A percentile compares a stretch with the other conserved stretches of the same genome.
These are phyloP conservation scores for Nemapogon koenigi DNA, from an alignment of 2,888 invertebrate species.

Conservation along the genomic window DNA sequence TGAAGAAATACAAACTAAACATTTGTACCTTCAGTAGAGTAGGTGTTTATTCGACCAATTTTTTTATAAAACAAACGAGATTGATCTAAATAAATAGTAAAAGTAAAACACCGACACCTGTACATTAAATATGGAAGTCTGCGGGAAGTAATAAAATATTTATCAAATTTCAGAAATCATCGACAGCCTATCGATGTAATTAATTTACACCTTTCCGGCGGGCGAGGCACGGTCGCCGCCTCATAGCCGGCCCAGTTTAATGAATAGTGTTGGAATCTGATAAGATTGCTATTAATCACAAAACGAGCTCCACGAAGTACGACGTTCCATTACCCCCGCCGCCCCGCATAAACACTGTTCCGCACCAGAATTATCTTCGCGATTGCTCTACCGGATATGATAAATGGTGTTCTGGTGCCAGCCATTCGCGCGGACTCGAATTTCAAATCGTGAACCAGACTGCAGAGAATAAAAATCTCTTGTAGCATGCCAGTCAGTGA, in stretches of 20 bases:
- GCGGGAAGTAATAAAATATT: slow-evolving; percentile 16
- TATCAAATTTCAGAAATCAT: slow-evolving; percentile 14
- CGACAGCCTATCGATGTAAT: slow-evolving; percentile 38
- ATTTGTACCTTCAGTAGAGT: too few relatives aligned
- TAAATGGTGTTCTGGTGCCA: slow-evolving; percentile 22
- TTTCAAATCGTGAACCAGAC: too few relatives aligned
- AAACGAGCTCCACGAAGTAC: slow-evolving; percentile 29
- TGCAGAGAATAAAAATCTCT: too few relatives aligned
- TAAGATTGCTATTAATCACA: slow-evolving; percentile 49
- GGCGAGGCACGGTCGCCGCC: slow-evolving; percentile 19
- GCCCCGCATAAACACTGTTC: slow-evolving; percentile 7
- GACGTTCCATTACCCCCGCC: slow-evolving; percentile 28
- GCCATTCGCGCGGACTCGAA: slow-evolving; percentile 16
- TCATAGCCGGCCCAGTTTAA: slow-evolving; percentile 18
- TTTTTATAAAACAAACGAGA: too few relatives aligned
- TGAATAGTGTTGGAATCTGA: slow-evolving; percentile 42
- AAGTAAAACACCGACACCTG: too few relatives aligned
- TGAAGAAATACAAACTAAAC: too few relatives aligned
- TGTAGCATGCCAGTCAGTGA: too few relatives aligned
- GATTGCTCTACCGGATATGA: slow-evolving; percentile 21
- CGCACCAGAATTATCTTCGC: slow-evolving; percentile 18
- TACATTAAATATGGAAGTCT: too few relatives aligned
- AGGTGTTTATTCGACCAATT: too few relatives aligned
- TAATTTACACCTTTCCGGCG: slow-evolving; percentile 44
- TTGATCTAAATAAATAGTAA: too few relatives aligned